These are phyloP conservation scores for Bedellia somnulentella DNA, from an alignment of 2,888 invertebrate genomes.

Conservation along the genomic window DNA sequence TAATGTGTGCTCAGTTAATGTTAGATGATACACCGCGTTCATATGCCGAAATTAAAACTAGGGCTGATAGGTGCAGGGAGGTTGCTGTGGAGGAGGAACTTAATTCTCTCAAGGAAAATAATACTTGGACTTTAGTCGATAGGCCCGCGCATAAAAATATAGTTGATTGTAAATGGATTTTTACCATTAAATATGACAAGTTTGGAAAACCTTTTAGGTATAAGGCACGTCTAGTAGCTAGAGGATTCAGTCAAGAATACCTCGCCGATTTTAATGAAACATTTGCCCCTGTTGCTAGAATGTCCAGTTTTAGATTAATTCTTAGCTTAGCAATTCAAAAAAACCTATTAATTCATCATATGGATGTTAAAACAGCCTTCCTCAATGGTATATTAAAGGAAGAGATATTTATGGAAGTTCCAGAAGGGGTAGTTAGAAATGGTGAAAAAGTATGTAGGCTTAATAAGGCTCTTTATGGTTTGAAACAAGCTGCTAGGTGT, in stretches of 20 bases:
- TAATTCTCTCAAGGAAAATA: conserved; percentile 12
- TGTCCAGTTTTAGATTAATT: not conserved
- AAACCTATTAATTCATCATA: conserved; percentile 8
- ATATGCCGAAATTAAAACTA: conserved; percentile 9
- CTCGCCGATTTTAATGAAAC: conserved; percentile 11
- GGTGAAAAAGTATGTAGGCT: conserved; percentile 7
- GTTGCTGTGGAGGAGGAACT: conserved; percentile 11
- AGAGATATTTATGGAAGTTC: conserved; percentile 10
- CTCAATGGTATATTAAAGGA: conserved; percentile 10
- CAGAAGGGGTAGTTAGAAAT: conserved; percentile 9
- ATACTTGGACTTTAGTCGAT: conserved; percentile 13
- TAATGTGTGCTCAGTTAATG: conserved; percentile 8
- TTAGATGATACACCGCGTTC: conserved; percentile 8
- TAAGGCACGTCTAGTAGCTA: conserved; percentile 16
- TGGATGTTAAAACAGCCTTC: conserved; percentile 13
- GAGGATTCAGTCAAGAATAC: conserved; percentile 16
- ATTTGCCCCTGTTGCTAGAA: conserved; percentile 1
- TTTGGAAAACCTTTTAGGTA: conserved; percentile 12
- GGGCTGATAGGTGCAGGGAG: conserved; percentile 10
- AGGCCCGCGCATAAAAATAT: conserved; percentile 13
- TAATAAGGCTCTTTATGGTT: conserved; percentile 9
- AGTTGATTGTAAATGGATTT: conserved; percentile 13
- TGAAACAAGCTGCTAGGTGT: conserved; percentile 6
- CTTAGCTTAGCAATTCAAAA: not conserved
- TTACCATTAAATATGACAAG: conserved; percentile 13